Evolutionary conservation across 2,888 invertebrate genomes (phyloP).

Genomic region (Cheilosia variabilis): DNA sequence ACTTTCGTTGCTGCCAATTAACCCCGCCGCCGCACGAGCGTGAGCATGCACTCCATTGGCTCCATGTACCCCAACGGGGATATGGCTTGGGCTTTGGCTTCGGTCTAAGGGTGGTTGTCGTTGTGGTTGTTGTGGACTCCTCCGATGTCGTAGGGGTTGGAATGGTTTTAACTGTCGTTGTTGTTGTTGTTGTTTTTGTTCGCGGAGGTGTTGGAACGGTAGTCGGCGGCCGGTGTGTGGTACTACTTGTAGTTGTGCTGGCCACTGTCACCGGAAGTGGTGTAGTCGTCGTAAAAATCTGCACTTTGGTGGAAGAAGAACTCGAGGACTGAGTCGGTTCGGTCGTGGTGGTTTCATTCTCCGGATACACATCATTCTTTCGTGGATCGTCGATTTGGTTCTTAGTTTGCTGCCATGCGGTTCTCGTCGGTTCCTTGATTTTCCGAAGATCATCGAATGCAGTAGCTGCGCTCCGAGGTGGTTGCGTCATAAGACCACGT

Average conservation of each 20-base stretch:
- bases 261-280: conserved; percentile 40
- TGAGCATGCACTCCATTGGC: conserved; percentile 90
- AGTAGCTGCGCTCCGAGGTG: conserved; percentile 37
- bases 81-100: conserved; percentile 78
- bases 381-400: conserved; percentile 75
- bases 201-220: conserved; percentile 67
- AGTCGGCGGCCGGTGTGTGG: conserved; percentile 54
- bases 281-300: conserved; percentile 32
- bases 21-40: conserved; percentile 94
- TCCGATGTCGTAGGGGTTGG: conserved; percentile 61
- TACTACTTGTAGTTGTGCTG: conserved; percentile 46
- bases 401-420: conserved; percentile 62
- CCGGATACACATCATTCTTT: conserved; percentile 81
- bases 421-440: conserved; percentile 72
- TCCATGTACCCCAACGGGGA: conserved; percentile 92
- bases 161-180: conserved; percentile 44
- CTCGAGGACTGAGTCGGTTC: background rate
- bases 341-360: conserved; percentile 78
- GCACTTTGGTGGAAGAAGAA: conserved; percentile 41
- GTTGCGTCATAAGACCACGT: conserved; percentile 78
- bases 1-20: conserved; percentile 81
- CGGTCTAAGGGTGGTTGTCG: conserved; percentile 76
- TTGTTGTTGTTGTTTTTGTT: conserved; percentile 69
- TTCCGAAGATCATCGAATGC: conserved; percentile 56
- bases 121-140: conserved; percentile 40